Evolutionary conservation across 2,113 vertebrate genomes (phyloP), one percentile per base, ranked within the genome.

Genomic region (Trichomycterus rosablanca): DNA sequence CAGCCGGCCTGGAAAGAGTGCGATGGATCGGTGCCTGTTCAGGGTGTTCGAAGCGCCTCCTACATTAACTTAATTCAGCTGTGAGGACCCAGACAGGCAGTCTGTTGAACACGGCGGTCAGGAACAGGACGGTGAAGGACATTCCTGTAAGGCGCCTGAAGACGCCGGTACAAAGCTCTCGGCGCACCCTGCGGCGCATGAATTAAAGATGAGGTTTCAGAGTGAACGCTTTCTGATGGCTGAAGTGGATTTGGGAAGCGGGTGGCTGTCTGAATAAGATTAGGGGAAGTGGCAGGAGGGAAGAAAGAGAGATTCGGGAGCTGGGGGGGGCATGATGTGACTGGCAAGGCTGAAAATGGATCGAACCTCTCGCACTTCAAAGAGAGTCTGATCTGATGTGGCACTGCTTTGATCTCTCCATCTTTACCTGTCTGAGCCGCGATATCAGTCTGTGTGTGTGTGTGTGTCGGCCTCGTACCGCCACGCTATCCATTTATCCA

Each of bases 281-380:
- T 10, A 51, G 34, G 10, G 53, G 28, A 11, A 50, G 32, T 16
- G 8, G 40, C 10, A 37, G 37, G 12, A n/a, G 15, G 19, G 37
- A 3, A 15, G 18, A 37, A 15, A 48, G n/a, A 26, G 40, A 46
- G 9, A 23, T 30, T 30, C 26, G 32, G 37, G 11, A 58, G 10
- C 20, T 39, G 65, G 45, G 70, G 20, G 19, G 40, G 5, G 20
- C 42, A 66, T n/a, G 46, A 74, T 40, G 74, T 15, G 60, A 51
- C 11, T 35, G 35, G 59, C 67, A 35, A 26, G 51, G 5, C 66
- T 67, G 67, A 76, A n/a, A 30, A 63, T 50, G 69, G 70, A 39
- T 66, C 64, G 72, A 71, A 57, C 66, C 67, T 65, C 73, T 79
- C 48, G 30, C 51, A 78, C 81, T 80, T 82, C 79, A 83, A 83